Evolutionary conservation across 2,888 invertebrate species (phyloP).

Genomic region (Xestobium rufovillosum): DNA sequence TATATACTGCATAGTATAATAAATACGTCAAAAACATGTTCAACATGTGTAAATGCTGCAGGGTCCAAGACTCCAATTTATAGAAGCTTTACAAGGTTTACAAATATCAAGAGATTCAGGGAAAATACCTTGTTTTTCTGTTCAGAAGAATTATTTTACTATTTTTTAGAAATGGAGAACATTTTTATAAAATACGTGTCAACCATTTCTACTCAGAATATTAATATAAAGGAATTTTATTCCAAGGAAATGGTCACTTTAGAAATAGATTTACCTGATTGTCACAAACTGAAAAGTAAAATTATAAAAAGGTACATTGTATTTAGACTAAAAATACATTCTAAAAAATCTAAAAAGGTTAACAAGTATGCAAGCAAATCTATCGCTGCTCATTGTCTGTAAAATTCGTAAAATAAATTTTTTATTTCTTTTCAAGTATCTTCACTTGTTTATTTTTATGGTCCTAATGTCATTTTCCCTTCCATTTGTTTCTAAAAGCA

Average conservation of each 20-base stretch:
- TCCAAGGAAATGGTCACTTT: conserved; percentile 8
- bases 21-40: conserved; percentile 15
- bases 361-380: conserved; percentile 9
- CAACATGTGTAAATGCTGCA: conserved; percentile 8
- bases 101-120: conserved; percentile 8
- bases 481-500: too few species aligned
- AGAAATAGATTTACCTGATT: conserved; percentile 10
- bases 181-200: conserved; percentile 14
- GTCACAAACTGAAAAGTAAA: conserved; percentile 15
- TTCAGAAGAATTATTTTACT: conserved; percentile 8
- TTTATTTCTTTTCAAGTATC: too few species aligned
- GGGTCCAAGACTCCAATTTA: conserved; percentile 12
- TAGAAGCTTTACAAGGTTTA: conserved; percentile 12
- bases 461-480: too few species aligned
- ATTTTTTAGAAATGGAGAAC: conserved; percentile 13
- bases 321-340: conserved; percentile 15
- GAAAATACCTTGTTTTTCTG: conserved; percentile 14
- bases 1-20: conserved; percentile 13
- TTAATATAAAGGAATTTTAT: conserved; percentile 13
- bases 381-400: conserved; percentile 10
- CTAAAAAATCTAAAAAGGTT: conserved; percentile 8
- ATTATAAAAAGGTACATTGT: conserved; percentile 11
- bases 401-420: too few species aligned
- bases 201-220: conserved; percentile 10
- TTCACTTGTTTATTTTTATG: too few species aligned